Evolutionary conservation across 2,888 invertebrate genomes (phyloP).

Genomic region (Neuroscelio doddi): DNA sequence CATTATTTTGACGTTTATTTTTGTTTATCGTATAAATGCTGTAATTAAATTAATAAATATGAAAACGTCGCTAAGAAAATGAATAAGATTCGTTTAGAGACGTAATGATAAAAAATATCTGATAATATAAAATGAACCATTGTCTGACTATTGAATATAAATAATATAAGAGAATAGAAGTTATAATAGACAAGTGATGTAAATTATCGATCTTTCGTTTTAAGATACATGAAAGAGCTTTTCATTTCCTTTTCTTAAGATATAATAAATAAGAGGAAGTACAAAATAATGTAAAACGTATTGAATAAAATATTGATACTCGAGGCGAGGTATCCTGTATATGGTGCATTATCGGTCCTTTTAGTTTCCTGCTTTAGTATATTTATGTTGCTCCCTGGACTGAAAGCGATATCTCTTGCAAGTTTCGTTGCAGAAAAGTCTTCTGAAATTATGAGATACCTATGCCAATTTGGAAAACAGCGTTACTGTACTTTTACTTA

Average conservation of each 20-base stretch:
- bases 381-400: constrained; percentile 29
- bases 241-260: constrained; percentile 14
- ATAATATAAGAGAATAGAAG: too few species aligned
- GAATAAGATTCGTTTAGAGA: too few species aligned
- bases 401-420: constrained; percentile 19
- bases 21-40: too few species aligned
- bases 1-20: too few species aligned
- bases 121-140: too few species aligned
- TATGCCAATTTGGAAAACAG: neutral
- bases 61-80: too few species aligned
- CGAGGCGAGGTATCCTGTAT: constrained; percentile 14
- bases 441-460: constrained; percentile 20
- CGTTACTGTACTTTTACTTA: too few species aligned
- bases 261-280: constrained; percentile 27
- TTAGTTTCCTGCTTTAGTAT: constrained; percentile 32
- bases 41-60: too few species aligned
- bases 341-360: constrained; percentile 24
- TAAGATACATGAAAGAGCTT: constrained; percentile 9
- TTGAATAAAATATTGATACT: constrained; percentile 39
- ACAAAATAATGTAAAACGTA: constrained; percentile 27
- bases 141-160: too few species aligned
- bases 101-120: too few species aligned
- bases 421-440: constrained; percentile 19
- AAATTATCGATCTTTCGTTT: neutral
- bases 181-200: neutral